These are phyloP conservation scores for Platorchestia sp. DNA, from an alignment of 1,140 invertebrate species.

Conservation along the genomic window DNA sequence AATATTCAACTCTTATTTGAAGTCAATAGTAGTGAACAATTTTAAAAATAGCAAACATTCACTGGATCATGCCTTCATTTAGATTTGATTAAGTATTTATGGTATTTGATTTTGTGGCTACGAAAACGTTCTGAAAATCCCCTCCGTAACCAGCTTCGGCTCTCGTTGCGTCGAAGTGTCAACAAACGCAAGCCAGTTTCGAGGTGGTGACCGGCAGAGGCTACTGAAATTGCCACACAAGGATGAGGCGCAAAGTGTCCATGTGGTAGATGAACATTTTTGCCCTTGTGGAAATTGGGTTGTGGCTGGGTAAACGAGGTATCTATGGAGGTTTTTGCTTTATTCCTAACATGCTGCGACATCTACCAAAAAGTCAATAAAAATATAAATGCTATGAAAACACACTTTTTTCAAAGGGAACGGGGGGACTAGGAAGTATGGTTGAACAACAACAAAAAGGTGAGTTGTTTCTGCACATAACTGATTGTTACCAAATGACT, in stretches of 20 bases:
- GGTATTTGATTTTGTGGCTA: too few species aligned
- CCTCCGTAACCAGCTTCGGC: too few species aligned
- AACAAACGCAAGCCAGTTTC: too few species aligned
- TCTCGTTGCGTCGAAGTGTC: too few species aligned
- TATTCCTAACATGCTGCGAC: neutral
- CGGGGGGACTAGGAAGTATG: neutral
- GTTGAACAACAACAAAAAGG: too few species aligned
- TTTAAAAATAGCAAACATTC: too few species aligned
- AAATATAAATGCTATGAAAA: neutral
- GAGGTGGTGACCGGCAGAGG: neutral
- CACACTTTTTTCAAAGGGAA: neutral
- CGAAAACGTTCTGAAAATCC: too few species aligned
- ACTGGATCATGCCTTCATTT: too few species aligned
- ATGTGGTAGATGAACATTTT: neutral
- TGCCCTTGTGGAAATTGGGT: neutral
- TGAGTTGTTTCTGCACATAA: too few species aligned
- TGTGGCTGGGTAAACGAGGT: neutral
- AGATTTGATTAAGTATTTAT: too few species aligned
- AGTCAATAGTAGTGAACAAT: too few species aligned
- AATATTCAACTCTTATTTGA: too few species aligned
- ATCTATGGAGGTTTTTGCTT: neutral
- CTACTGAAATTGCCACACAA: neutral
- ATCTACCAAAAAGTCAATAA: neutral
- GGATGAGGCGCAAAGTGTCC: neutral
- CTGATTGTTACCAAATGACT: neutral